phyloP scores from a whole-genome alignment of 2,888 invertebrate species.

The Eilema caniola region DNA sequence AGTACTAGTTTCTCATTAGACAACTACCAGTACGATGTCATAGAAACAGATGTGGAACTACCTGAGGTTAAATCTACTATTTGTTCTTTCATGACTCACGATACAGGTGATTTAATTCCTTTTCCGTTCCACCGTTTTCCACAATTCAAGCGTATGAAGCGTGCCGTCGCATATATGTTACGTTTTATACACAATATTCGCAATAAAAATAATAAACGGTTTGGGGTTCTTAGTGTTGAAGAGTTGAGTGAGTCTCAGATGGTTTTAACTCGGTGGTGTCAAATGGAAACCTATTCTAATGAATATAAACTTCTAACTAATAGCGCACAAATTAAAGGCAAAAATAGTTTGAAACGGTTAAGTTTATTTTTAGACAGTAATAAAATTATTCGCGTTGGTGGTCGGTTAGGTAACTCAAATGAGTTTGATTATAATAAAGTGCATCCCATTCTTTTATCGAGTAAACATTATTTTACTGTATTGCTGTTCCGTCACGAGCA shows the following conservation, averaged over 20 bases:
- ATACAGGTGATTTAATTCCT: neutral
- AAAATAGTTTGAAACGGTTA: slow-evolving; percentile 21
- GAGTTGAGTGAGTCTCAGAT: neutral
- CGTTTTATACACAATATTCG: slow-evolving; percentile 22
- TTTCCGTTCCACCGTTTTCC: slow-evolving; percentile 10
- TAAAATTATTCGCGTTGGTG: no score
- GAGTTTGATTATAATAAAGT: slow-evolving; percentile 32
- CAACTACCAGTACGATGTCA: slow-evolving; percentile 17
- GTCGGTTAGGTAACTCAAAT: slow-evolving; percentile 12
- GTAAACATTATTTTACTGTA: slow-evolving; percentile 38
- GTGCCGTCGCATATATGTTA: slow-evolving; percentile 7
- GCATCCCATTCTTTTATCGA: slow-evolving; percentile 42
- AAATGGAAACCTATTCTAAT: neutral
- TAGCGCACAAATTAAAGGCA: slow-evolving; percentile 5
- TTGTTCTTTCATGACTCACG: neutral
- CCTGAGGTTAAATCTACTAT: neutral
- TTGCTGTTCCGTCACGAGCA: slow-evolving; percentile 29
- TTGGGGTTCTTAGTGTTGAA: neutral
- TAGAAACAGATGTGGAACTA: slow-evolving; percentile 6
- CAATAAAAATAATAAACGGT: slow-evolving; percentile 10
- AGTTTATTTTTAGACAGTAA: no score
- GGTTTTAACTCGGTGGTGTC: neutral
- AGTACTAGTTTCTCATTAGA: no score
- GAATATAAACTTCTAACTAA: no score
- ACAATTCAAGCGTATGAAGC: slow-evolving; percentile 8